Conservation (phyloP, 1,140 invertebrate genomes). For the Aricia agestis region DNA sequence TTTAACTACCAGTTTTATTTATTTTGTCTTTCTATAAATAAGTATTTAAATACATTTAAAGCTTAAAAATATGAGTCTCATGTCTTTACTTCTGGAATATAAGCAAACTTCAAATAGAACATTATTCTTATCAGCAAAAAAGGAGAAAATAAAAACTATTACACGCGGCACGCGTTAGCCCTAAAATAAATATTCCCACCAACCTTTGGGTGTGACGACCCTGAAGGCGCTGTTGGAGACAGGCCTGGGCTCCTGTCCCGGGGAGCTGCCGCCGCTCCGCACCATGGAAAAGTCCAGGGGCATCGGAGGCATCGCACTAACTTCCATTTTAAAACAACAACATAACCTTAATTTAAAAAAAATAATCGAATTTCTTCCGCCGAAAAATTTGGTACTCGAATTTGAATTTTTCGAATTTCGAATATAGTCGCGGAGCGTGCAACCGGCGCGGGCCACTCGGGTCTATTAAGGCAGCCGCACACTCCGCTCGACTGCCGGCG, state of each 20-base stretch:
- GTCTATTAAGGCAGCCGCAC: slow-evolving; percentile 60
- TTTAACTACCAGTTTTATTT: too few species aligned
- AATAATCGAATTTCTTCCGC: slow-evolving; percentile 33
- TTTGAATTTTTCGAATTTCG: background rate
- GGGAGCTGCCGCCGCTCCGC: slow-evolving; percentile 49
- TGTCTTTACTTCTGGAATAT: too few species aligned
- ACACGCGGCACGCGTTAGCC: too few species aligned
- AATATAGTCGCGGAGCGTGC: slow-evolving; percentile 45
- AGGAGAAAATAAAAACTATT: too few species aligned
- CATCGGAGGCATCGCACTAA: slow-evolving; percentile 75
- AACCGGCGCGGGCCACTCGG: slow-evolving; percentile 54
- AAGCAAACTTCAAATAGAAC: too few species aligned
- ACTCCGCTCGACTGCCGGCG: slow-evolving; percentile 38
- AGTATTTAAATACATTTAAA: too few species aligned
- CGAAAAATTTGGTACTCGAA: background rate
- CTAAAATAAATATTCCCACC: background rate
- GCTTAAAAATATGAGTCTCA: too few species aligned
- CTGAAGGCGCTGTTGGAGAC: slow-evolving; percentile 71
- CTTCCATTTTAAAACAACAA: slow-evolving; percentile 64
- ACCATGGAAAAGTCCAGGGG: slow-evolving; percentile 76
- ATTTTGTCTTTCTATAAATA: too few species aligned
- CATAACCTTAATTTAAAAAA: slow-evolving; percentile 40
- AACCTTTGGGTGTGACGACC: slow-evolving; percentile 73
- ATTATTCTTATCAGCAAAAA: too few species aligned
- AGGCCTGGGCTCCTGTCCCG: slow-evolving; percentile 54